phyloP scores from a whole-genome alignment of 2,888 invertebrate genomes.

The Nemoura dubitans region DNA sequence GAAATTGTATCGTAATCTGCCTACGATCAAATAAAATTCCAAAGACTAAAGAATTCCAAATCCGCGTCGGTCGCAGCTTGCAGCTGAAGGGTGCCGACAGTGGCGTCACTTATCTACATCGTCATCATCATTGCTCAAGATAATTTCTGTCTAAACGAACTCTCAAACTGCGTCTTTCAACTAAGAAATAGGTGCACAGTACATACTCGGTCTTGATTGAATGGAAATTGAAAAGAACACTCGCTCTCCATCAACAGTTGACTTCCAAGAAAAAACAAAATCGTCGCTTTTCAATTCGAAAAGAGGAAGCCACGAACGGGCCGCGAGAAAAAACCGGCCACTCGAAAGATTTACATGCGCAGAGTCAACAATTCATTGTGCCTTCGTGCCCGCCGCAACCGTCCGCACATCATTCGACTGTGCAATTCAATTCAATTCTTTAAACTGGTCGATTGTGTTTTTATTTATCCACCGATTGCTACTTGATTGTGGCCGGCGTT shows the following conservation, averaged over 20 bases:
- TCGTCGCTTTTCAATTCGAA: not conserved
- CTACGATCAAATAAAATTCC: too few species aligned
- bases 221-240: not conserved
- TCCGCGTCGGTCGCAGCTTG: too few species aligned
- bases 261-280: not conserved
- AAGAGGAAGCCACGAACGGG: not conserved
- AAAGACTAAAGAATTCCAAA: not conserved
- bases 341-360: not conserved
- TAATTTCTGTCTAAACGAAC: not conserved
- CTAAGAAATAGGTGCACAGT: not conserved
- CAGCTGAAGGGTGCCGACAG: not conserved
- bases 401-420: not conserved
- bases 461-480: not conserved
- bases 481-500: not conserved
- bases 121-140: too few species aligned
- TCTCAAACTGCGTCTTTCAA: not conserved
- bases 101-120: not conserved
- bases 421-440: constrained; percentile 12
- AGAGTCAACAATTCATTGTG: not conserved
- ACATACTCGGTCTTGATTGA: not conserved
- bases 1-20: too few species aligned
- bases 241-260: not conserved
- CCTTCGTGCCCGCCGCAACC: not conserved
- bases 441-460: not conserved
- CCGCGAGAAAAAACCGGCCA: not conserved